Conservation (phyloP, 2,888 invertebrate genomes). For the Sminthurides aquaticus region DNA sequence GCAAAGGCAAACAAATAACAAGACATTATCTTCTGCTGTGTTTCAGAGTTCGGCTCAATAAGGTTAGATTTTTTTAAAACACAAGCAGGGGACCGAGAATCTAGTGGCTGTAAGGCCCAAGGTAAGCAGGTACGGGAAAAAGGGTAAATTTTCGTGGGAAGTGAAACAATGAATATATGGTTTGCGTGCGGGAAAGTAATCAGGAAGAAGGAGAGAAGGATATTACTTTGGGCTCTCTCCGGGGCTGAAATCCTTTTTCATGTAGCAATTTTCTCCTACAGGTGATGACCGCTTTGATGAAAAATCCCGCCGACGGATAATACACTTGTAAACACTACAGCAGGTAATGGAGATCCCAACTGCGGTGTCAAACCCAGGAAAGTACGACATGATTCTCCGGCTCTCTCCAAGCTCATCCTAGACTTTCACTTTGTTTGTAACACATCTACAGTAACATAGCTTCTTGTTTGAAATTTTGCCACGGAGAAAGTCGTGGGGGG, state of each 20-base stretch:
- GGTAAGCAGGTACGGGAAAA: not conserved
- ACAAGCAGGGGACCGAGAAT: no score
- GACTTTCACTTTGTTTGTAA: no score
- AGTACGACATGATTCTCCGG: not conserved
- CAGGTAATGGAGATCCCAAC: not conserved
- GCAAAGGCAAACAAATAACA: no score
- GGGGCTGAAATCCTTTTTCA: not conserved
- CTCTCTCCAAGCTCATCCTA: no score
- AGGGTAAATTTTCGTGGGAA: not conserved
- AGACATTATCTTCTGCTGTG: no score
- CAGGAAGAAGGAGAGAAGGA: constrained; percentile 1
- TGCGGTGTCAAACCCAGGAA: not conserved
- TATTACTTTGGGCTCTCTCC: not conserved
- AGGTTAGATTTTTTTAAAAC: no score
- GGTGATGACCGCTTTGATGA: not conserved
- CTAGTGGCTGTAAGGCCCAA: no score
- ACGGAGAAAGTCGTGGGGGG: no score
- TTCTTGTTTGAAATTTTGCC: no score
- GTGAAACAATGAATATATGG: not conserved
- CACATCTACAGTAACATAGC: no score
- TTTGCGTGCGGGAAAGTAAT: not conserved
- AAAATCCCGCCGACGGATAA: not conserved
- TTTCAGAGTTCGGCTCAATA: no score
- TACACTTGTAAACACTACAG: not conserved
- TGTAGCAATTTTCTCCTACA: not conserved